Evolutionary conservation across 1,140 invertebrate genomes (phyloP).

Genomic region (Zaprionus ornatus): DNA sequence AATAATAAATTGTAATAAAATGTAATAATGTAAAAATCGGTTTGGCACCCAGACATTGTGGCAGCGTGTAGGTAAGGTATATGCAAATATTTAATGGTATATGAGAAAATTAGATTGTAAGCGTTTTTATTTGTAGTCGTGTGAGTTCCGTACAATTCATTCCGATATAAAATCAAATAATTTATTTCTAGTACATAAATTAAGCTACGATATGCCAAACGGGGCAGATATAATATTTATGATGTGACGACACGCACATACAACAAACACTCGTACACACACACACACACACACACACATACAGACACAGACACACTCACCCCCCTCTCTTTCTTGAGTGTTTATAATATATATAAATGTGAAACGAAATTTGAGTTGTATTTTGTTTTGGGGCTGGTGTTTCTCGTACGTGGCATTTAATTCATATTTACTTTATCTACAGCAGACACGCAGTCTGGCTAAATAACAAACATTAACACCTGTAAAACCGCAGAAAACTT

Average conservation of each 20-base stretch:
- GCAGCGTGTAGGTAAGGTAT: neutral
- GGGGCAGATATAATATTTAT: constrained; percentile 23
- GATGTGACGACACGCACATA: constrained; percentile 36
- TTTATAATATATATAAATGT: constrained; percentile 76
- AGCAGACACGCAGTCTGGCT: constrained; percentile 57
- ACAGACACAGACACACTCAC: constrained; percentile 11
- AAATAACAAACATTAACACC: constrained; percentile 73
- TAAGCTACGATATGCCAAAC: constrained; percentile 40
- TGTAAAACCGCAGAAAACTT: constrained; percentile 62
- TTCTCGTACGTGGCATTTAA: constrained; percentile 11
- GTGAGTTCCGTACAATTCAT: constrained; percentile 7
- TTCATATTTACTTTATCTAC: constrained; percentile 54
- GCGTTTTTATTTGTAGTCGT: constrained; percentile 22
- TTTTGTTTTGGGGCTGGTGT: constrained; percentile 23
- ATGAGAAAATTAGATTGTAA: constrained; percentile 18
- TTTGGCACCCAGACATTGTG: neutral
- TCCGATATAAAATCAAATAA: constrained; percentile 23
- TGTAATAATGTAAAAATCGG: neutral
- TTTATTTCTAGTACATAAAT: constrained; percentile 32
- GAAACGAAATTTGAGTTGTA: constrained; percentile 53
- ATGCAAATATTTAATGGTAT: constrained; percentile 15
- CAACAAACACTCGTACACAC: constrained; percentile 27
- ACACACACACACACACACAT: constrained; percentile 18
- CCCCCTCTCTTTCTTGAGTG: constrained; percentile 56
- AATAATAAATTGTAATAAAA: neutral